Base-by-base conservation (phyloP, 2,888 invertebrate genomes). In the Malthinus seriepunctatus region DNA sequence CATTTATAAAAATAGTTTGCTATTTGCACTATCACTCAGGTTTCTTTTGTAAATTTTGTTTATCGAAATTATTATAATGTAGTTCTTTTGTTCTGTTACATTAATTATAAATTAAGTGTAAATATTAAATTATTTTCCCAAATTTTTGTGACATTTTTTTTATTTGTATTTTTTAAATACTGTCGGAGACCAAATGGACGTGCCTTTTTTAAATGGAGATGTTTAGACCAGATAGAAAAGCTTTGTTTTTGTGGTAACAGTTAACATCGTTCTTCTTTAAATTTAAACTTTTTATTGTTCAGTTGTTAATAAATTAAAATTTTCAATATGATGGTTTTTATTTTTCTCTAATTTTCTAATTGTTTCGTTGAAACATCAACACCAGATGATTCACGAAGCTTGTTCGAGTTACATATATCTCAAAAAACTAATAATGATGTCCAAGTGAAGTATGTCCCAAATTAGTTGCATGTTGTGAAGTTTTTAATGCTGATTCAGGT, bases 121-220 rank as follows among this genome's bases (percentile, higher is more conserved):
- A 52, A 46, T 51, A 53, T 58, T 58, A 52, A 58, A 58, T 49
- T 57, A 52, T 54, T 57, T 56, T 56, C 38, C 11, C 9, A 44
- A 37, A 32, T 46, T 32, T 38, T 37, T 32, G 9, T 23, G 7
- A 14, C 9, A 3, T 32, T 32, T 51, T 51, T 6, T 50, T 10
- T 23, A 42, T 48, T 15, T 38, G 31, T 23, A 39, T 37, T 47
- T 56, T 51, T 34, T 51, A 32, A 48, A 51, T 35, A 52, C 48
- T 42, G 51, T 35, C 38, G 46, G 59, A 59, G 59, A 59, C 59
- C 59, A 59, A 59, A 59, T 50, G 59, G 59, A 59, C 50, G 59
- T 59, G 59, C 59, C 59, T 59, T 59, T 50, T 46, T 52, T 34
- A 33, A 57, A 32, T 39, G 54, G 59, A 59, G 34, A 51, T 54